These are phyloP conservation scores for Charaxes varanes DNA, from an alignment of 1,140 invertebrate species.

Conservation along the genomic window DNA sequence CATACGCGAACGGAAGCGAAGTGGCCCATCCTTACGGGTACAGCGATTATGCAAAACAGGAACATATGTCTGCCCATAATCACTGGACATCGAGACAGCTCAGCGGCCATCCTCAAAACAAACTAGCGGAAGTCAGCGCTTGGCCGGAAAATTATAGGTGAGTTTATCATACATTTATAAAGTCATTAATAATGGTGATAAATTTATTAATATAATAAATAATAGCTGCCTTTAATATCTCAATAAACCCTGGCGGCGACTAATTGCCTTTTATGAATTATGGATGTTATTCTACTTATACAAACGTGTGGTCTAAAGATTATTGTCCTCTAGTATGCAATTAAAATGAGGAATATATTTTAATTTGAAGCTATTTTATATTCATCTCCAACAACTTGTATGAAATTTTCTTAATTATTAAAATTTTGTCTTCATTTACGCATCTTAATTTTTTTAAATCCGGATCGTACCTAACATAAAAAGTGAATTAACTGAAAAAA, in stretches of 20 bases:
- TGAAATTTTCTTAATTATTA: no score
- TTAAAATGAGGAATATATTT: constrained; percentile 33
- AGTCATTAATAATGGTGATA: constrained; percentile 9
- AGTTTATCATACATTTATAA: constrained; percentile 26
- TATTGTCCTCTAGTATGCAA: constrained; percentile 50
- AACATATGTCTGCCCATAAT: constrained; percentile 62
- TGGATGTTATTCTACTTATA: constrained; percentile 49
- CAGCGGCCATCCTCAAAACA: constrained; percentile 60
- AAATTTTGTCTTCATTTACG: no score
- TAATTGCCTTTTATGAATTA: constrained; percentile 56
- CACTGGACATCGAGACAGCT: constrained; percentile 64
- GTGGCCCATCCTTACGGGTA: constrained; percentile 59
- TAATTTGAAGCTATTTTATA: no score
- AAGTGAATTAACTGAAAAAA: no score
- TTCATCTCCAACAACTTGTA: no score
- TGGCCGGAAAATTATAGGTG: constrained; percentile 75
- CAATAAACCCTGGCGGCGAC: constrained; percentile 42
- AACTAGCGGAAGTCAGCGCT: constrained; percentile 62
- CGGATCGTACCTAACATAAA: no score
- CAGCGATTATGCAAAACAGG: constrained; percentile 64
- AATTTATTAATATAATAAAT: constrained; percentile 22
- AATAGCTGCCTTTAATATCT: constrained; percentile 32
- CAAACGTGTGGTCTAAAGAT: constrained; percentile 36
- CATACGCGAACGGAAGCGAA: constrained; percentile 51
- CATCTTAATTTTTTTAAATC: no score